These are phyloP conservation scores for Neuroterus valhalla DNA, from an alignment of 1,140 invertebrate genomes.

Conservation along the genomic window DNA sequence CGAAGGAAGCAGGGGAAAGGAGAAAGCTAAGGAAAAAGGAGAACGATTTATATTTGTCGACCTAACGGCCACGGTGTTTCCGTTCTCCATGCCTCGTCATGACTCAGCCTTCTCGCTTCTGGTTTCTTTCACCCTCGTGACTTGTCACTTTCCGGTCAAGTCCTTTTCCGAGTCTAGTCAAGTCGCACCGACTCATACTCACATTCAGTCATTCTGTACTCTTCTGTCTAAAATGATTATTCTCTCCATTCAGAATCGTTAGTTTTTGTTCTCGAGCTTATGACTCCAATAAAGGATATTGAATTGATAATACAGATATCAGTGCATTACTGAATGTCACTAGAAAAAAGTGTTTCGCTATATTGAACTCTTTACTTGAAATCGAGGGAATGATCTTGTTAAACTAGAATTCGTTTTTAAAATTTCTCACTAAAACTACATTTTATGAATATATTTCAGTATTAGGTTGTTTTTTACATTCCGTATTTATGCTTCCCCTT, in stretches of 20 bases:
- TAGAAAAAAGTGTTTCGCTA: too few species aligned
- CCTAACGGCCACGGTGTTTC: constrained; percentile 49
- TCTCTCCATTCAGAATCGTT: background rate
- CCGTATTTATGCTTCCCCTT: too few species aligned
- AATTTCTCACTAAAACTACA: too few species aligned
- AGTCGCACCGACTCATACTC: constrained; percentile 2
- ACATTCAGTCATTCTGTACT: background rate
- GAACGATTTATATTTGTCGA: constrained; percentile 59
- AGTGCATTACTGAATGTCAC: too few species aligned
- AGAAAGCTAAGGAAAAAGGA: constrained; percentile 37
- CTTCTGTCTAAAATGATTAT: constrained; percentile 15
- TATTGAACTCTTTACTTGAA: too few species aligned
- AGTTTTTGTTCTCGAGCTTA: background rate
- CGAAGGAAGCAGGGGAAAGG: constrained; percentile 34
- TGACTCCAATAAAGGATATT: too few species aligned
- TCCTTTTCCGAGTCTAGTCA: constrained; percentile 22
- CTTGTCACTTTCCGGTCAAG: constrained; percentile 39
- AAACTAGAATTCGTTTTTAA: too few species aligned
- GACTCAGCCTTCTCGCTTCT: constrained; percentile 22
- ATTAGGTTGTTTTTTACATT: too few species aligned
- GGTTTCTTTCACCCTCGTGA: constrained; percentile 35
- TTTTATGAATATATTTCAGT: too few species aligned
- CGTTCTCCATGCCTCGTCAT: constrained; percentile 41
- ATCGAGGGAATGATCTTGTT: too few species aligned
- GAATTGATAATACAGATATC: too few species aligned